A percentile compares a stretch with the other conserved stretches of the same genome.
Conservation (phyloP, 2,113 vertebrate species). For the Aegotheles bennettii region DNA sequence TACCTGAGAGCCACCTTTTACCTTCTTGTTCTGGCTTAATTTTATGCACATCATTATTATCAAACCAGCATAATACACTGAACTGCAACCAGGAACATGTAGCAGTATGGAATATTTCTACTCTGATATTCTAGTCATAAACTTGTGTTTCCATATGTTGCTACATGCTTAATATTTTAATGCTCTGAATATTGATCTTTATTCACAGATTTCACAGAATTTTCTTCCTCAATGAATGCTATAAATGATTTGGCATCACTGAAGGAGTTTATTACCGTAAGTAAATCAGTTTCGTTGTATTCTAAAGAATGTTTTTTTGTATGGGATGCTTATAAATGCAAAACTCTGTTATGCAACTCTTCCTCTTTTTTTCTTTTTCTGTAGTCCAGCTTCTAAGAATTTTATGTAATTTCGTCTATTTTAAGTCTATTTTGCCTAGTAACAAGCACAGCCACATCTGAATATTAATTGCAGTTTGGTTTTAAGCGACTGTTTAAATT, state of each 20-base stretch:
- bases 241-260: background rate
- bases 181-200: background rate
- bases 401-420: background rate
- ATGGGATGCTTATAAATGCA: background rate
- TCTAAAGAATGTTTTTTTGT: background rate
- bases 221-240: constrained; percentile 67
- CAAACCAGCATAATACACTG: background rate
- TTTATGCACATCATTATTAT: background rate
- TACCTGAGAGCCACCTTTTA: background rate
- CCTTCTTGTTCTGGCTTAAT: background rate
- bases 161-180: background rate
- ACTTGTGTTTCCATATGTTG: background rate
- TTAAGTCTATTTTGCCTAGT: background rate
- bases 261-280: constrained; percentile 76
- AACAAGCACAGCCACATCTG: background rate
- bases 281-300: background rate
- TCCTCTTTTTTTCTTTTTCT: background rate
- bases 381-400: background rate
- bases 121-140: background rate
- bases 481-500: background rate
- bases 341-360: background rate
- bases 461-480: background rate
- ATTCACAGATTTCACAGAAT: constrained; percentile 74
- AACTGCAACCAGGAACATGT: background rate
- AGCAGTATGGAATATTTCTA: background rate